Conservation (phyloP, 2,797 vertebrate species). For the Platalea minor region DNA sequence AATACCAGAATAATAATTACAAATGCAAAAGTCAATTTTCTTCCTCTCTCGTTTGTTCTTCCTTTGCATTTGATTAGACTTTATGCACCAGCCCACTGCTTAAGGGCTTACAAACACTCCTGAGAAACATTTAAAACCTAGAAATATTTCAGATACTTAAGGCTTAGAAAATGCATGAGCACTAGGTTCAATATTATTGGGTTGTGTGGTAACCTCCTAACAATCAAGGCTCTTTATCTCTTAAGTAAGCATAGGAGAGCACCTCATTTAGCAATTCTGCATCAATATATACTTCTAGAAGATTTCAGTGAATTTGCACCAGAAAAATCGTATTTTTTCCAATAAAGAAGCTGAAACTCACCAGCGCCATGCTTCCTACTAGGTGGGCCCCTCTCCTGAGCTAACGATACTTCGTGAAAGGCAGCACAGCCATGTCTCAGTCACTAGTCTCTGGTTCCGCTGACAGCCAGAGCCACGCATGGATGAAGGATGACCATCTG, state of each 20-base stretch:
- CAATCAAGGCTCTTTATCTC: not conserved
- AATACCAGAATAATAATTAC: conserved; percentile 38
- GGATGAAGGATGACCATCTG: not conserved
- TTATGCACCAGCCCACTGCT: not conserved
- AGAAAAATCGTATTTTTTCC: not conserved
- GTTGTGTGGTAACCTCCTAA: not conserved
- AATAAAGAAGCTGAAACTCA: not conserved
- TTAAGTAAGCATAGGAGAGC: not conserved
- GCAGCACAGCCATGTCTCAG: not conserved
- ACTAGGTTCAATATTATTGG: not conserved
- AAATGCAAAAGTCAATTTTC: conserved; percentile 5
- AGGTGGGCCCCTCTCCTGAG: not conserved
- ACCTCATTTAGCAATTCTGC: not conserved
- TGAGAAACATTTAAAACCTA: conserved; percentile 7
- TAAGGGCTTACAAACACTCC: not conserved
- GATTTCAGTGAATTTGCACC: not conserved
- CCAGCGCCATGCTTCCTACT: not conserved
- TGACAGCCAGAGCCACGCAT: not conserved
- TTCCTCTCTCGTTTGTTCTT: not conserved
- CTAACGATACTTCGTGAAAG: not conserved
- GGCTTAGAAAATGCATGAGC: not conserved
- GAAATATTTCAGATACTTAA: not conserved
- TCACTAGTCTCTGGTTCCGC: not conserved
- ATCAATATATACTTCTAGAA: not conserved
- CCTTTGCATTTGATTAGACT: not conserved